phyloP scores from a whole-genome alignment of 2,113 vertebrate species.

The Campylomormyrus tamandua region DNA sequence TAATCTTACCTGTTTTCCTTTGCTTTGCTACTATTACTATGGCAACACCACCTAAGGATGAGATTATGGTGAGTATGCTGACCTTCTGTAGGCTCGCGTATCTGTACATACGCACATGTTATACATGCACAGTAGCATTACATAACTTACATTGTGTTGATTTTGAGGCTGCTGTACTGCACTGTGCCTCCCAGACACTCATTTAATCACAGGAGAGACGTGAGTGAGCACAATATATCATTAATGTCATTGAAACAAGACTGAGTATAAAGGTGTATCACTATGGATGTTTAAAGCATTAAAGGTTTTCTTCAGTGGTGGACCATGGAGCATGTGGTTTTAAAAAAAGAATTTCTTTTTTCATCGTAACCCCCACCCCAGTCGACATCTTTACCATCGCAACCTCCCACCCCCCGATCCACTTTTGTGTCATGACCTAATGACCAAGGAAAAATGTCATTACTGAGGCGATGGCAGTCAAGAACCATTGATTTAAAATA shows the following conservation, averaged over 20 bases:
- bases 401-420: background rate
- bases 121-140: background rate
- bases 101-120: background rate
- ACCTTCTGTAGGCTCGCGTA: background rate
- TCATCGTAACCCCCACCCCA: background rate
- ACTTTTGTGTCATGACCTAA: background rate
- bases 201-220: no score
- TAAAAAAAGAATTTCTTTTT: background rate
- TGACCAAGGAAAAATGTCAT: background rate
- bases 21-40: constrained; percentile 37
- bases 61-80: constrained; percentile 43
- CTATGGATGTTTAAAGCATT: background rate
- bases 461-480: background rate
- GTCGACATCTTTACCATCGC: background rate
- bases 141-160: background rate
- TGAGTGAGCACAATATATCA: background rate
- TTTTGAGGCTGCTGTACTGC: background rate
- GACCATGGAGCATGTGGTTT: background rate
- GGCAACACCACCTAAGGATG: constrained; percentile 37
- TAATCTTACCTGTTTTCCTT: constrained; percentile 28
- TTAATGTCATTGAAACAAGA: background rate
- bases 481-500: background rate
- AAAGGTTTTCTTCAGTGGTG: background rate
- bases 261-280: background rate
- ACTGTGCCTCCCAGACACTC: background rate